phyloP scores from a whole-genome alignment of 2,888 invertebrate genomes.

The Branchipolynoe longqiensis region DNA sequence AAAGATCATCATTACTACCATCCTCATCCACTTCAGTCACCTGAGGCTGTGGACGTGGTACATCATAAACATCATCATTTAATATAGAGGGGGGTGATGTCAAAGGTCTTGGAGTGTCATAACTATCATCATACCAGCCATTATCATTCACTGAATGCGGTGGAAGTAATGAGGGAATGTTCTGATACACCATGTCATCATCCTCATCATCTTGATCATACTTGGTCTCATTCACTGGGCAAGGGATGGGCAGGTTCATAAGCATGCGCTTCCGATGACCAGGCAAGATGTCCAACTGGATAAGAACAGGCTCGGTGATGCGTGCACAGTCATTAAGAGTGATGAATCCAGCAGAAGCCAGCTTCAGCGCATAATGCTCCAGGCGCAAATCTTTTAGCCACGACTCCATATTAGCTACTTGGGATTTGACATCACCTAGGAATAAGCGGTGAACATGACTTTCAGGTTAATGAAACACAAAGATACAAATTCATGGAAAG shows the following conservation, averaged over 20 bases:
- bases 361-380: slow-evolving; percentile 35
- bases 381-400: slow-evolving; percentile 29
- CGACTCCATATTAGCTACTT: slow-evolving; percentile 21
- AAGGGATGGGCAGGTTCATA: background rate
- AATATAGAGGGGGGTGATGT: background rate
- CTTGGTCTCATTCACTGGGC: background rate
- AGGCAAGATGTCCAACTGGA: slow-evolving; percentile 32
- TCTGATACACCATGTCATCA: background rate
- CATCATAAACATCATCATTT: background rate
- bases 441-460: background rate
- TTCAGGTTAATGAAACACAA: background rate
- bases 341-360: slow-evolving; percentile 1
- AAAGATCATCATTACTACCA: slow-evolving; percentile 23
- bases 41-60: background rate
- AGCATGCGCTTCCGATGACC: slow-evolving; percentile 35
- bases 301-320: slow-evolving; percentile 40
- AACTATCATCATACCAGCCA: background rate
- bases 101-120: background rate
- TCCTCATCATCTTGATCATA: background rate
- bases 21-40: background rate
- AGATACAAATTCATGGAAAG: background rate
- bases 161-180: too few relatives aligned
- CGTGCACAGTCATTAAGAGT: slow-evolving; percentile 15
- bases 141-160: background rate
- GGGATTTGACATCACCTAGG: background rate